phyloP scores from a whole-genome alignment of 2,113 vertebrate species.

The Pungitius pungitius region DNA sequence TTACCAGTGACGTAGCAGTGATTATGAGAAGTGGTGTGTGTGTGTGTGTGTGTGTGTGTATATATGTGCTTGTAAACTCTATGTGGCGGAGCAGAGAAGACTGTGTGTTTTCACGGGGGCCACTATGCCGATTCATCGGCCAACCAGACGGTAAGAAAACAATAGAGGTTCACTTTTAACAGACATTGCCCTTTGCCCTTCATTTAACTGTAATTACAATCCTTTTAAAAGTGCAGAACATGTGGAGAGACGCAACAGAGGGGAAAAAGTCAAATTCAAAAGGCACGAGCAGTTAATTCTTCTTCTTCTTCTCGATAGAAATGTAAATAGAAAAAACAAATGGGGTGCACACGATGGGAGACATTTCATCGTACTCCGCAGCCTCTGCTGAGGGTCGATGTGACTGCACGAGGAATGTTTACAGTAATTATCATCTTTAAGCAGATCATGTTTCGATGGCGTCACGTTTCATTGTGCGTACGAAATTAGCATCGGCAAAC shows the following conservation, averaged over 20 bases:
- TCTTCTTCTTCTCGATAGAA: too few relatives aligned
- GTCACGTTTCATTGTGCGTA: slow-evolving; percentile 66
- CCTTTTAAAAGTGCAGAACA: background rate
- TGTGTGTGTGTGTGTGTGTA: slow-evolving; percentile 13
- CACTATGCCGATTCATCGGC: slow-evolving; percentile 19
- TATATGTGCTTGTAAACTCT: slow-evolving; percentile 35
- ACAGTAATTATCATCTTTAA: slow-evolving; percentile 71
- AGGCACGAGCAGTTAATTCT: background rate
- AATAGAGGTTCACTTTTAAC: background rate
- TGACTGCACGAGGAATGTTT: slow-evolving; percentile 55
- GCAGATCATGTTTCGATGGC: slow-evolving; percentile 68
- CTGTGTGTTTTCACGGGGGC: background rate
- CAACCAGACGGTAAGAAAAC: slow-evolving; percentile 53
- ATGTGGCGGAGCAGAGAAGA: slow-evolving; percentile 12
- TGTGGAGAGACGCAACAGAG: background rate
- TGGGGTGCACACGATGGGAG: too few relatives aligned
- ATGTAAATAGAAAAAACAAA: too few relatives aligned
- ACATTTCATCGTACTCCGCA: slow-evolving; percentile 11
- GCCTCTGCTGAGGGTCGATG: slow-evolving; percentile 14
- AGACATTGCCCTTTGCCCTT: background rate
- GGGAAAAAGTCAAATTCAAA: background rate
- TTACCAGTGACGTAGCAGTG: slow-evolving; percentile 29
- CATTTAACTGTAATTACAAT: background rate
- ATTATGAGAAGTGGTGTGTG: slow-evolving; percentile 55
- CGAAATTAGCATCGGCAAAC: slow-evolving; percentile 70